These are phyloP conservation scores for Eledone cirrhosa DNA, from an alignment of 2,888 invertebrate species.

Conservation along the genomic window DNA sequence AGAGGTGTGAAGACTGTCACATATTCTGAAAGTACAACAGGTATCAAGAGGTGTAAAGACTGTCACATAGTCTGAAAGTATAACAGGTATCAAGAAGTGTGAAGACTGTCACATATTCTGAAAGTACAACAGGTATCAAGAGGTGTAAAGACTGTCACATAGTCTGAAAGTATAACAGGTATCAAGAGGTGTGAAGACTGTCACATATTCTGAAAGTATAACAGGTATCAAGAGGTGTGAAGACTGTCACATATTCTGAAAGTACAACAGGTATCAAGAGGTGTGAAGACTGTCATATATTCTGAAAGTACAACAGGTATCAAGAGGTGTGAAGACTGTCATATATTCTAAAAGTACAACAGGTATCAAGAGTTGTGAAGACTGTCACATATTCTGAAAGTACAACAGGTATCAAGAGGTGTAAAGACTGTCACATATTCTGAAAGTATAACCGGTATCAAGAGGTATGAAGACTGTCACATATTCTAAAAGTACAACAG, in stretches of 20 bases:
- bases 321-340: constrained; percentile 81
- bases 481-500: constrained; percentile 67
- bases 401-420: constrained; percentile 67
- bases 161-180: constrained; percentile 66
- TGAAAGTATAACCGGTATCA: constrained; percentile 29
- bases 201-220: constrained; percentile 75
- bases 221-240: constrained; percentile 70
- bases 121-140: not conserved
- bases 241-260: constrained; percentile 81
- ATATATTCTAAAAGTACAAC: constrained; percentile 70
- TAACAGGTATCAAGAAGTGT: not conserved
- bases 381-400: constrained; percentile 78
- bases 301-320: constrained; percentile 38
- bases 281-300: constrained; percentile 86
- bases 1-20: constrained; percentile 84
- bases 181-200: constrained; percentile 76
- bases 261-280: constrained; percentile 50
- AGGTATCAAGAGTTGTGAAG: constrained; percentile 73
- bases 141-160: constrained; percentile 84
- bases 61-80: constrained; percentile 77
- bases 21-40: constrained; percentile 67
- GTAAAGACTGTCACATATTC: constrained; percentile 83
- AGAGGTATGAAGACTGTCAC: constrained; percentile 84
- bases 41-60: constrained; percentile 74
- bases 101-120: constrained; percentile 82